A percentile compares a stretch with the other conserved stretches of the same genome.
Conservation (phyloP, 2,797 vertebrate species). For the Eupleurogrammus muticus region DNA sequence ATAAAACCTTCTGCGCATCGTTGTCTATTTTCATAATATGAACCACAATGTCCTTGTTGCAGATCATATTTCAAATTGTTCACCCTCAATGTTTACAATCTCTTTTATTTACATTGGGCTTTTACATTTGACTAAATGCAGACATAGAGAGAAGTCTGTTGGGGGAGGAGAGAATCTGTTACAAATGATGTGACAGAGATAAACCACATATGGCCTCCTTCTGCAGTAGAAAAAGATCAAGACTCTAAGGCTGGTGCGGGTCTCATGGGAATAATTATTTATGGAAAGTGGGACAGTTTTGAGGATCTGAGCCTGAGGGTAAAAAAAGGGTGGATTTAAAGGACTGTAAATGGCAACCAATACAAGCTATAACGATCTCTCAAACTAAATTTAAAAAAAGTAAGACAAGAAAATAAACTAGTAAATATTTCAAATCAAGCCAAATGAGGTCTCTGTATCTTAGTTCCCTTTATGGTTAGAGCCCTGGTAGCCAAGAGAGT, state of each 20-base stretch:
- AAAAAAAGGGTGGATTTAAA: conserved; percentile 20
- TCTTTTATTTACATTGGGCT: conserved; percentile 43
- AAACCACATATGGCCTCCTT: conserved; percentile 74
- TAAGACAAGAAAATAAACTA: conserved; percentile 16
- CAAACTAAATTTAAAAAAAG: conserved; percentile 26
- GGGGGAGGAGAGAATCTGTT: conserved; percentile 51
- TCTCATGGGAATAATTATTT: conserved; percentile 69
- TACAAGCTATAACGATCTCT: conserved; percentile 9
- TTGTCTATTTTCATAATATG: not conserved
- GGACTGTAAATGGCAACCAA: conserved; percentile 21
- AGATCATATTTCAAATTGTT: not conserved
- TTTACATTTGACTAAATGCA: too few species aligned
- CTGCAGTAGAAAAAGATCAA: conserved; percentile 59
- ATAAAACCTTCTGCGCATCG: not conserved
- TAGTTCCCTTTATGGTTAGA: not conserved
- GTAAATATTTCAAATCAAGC: conserved; percentile 3
- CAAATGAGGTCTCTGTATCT: not conserved
- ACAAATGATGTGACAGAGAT: conserved; percentile 67
- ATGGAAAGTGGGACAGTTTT: conserved; percentile 74
- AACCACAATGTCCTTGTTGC: not conserved
- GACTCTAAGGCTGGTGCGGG: conserved; percentile 33
- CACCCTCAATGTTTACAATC: not conserved
- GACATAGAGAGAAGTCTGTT: conserved; percentile 14
- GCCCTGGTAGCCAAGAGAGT: conserved; percentile 5
- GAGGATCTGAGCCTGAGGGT: conserved; percentile 42